These are phyloP conservation scores for Peromyscus leucopus DNA, from an alignment of 2,113 vertebrate species.

Conservation along the genomic window DNA sequence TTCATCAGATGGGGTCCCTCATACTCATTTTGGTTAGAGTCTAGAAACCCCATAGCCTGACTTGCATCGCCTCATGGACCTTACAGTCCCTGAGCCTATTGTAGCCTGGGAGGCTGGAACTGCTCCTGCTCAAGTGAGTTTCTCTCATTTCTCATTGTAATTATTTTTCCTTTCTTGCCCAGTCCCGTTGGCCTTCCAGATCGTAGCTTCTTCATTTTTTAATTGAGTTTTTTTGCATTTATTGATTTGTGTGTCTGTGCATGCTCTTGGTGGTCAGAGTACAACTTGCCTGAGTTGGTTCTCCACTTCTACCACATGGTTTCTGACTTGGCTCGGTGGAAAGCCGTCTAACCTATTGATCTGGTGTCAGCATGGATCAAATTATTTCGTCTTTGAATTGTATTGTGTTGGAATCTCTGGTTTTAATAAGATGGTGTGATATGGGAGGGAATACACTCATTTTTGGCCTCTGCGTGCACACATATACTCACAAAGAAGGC, in stretches of 20 bases:
- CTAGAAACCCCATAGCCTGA: not conserved
- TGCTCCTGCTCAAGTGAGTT: not conserved
- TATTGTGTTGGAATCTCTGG: not conserved
- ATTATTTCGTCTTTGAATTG: not conserved
- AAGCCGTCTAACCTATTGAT: too few species aligned
- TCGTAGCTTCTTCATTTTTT: not conserved
- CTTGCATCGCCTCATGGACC: not conserved
- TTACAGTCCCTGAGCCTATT: not conserved
- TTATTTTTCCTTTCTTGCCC: not conserved
- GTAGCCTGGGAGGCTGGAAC: not conserved
- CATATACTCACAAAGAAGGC: not conserved
- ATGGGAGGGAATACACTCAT: not conserved
- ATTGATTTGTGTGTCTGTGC: not conserved
- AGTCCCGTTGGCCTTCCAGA: not conserved
- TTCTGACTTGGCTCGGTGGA: not conserved
- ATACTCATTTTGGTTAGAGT: not conserved
- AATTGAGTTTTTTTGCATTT: not conserved
- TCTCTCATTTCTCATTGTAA: constrained; percentile 26
- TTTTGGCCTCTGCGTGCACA: not conserved
- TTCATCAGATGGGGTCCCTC: not conserved
- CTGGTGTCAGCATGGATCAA: not conserved
- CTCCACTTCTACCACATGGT: not conserved
- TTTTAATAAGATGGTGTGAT: not conserved
- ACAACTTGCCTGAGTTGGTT: not conserved
- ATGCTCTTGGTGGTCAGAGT: not conserved